These are phyloP conservation scores for Drosophila paranaensis DNA, from an alignment of 2,888 invertebrate genomes.

Conservation along the genomic window DNA sequence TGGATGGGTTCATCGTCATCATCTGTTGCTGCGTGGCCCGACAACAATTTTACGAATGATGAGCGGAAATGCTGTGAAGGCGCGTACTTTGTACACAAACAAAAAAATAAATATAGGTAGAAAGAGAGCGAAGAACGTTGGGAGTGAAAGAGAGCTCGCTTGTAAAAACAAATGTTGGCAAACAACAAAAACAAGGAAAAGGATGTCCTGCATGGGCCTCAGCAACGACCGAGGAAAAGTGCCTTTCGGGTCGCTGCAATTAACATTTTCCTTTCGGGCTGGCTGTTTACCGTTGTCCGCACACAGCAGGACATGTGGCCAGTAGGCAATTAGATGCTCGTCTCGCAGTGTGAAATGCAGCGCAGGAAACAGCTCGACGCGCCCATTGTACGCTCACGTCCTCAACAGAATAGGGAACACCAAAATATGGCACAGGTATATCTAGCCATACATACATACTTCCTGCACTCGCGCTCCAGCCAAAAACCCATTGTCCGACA, in stretches of 20 bases:
- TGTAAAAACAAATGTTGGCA: slow-evolving; percentile 69
- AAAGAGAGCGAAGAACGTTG: background rate
- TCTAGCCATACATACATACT: background rate
- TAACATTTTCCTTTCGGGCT: slow-evolving; percentile 45
- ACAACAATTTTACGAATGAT: slow-evolving; percentile 47
- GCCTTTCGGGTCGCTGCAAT: slow-evolving; percentile 52
- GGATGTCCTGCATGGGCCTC: slow-evolving; percentile 77
- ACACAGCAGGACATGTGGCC: slow-evolving; percentile 73
- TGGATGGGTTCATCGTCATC: slow-evolving; percentile 24
- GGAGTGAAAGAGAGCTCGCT: slow-evolving; percentile 14
- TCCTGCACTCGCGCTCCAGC: background rate
- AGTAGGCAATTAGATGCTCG: slow-evolving; percentile 71
- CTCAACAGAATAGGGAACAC: background rate
- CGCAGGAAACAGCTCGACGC: slow-evolving; percentile 60
- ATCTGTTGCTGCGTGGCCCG: slow-evolving; percentile 50
- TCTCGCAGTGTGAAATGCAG: slow-evolving; percentile 64
- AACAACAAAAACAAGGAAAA: slow-evolving; percentile 72
- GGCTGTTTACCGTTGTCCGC: slow-evolving; percentile 23
- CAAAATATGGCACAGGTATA: slow-evolving; percentile 18
- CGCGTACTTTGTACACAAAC: slow-evolving; percentile 75
- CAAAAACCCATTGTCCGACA: slow-evolving; percentile 9
- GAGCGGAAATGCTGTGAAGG: slow-evolving; percentile 64
- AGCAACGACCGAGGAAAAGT: slow-evolving; percentile 56
- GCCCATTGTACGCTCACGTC: slow-evolving; percentile 63
- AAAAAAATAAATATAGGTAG: slow-evolving; percentile 10